Percentiles rank a stretch among this genome's conserved stretches.
These are phyloP conservation scores for Platyura marginata DNA, from an alignment of 1,140 invertebrate genomes.

Conservation along the genomic window DNA sequence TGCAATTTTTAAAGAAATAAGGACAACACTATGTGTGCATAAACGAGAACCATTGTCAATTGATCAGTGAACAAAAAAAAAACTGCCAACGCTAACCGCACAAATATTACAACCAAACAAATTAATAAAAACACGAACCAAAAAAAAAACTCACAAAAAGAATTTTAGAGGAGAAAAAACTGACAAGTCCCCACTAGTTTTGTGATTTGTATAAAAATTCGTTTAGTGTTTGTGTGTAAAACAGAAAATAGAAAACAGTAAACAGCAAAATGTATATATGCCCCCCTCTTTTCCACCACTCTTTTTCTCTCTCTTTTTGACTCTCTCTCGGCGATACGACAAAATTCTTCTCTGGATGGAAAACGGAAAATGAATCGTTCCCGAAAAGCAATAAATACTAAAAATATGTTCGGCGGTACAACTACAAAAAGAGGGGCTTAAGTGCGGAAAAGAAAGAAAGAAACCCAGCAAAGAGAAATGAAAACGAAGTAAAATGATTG, in stretches of 20 bases:
- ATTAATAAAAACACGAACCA: not conserved
- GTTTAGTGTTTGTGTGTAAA: not conserved
- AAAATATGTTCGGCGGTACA: not conserved
- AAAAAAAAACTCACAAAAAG: not conserved
- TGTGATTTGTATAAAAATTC: not conserved
- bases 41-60: no score
- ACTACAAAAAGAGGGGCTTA: not conserved
- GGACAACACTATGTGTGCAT: no score
- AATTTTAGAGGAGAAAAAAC: not conserved
- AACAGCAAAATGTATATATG: no score
- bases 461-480: not conserved
- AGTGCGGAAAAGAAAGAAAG: not conserved
- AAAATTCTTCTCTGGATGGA: no score
- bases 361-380: no score
- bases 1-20: no score
- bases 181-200: not conserved
- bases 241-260: no score
- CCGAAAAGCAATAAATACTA: not conserved
- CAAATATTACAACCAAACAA: not conserved
- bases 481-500: not conserved
- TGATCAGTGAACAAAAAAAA: no score
- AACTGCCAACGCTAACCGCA: no score
- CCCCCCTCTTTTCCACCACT: no score
- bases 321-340: no score
- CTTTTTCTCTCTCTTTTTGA: not conserved